Base-by-base conservation (phyloP, 2,797 vertebrate species). In the Lithobates sylvaticus region DNA sequence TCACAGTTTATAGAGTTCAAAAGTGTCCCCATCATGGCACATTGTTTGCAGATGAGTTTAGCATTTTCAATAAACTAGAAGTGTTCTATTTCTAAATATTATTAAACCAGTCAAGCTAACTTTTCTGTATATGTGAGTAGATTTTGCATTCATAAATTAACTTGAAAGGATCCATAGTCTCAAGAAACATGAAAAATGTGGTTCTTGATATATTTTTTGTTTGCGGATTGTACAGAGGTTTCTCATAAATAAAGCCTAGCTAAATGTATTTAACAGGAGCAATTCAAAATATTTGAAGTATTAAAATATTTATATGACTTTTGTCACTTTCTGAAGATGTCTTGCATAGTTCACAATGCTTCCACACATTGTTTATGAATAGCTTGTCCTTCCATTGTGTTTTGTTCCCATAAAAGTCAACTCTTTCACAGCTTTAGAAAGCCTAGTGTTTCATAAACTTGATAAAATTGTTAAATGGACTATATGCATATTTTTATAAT, bases 1-100 rank as follows among this genome's bases (percentile, higher is more conserved):
- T 81, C 79, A 72, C 50, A 16, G 69, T 81, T 73, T 81, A 72
- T 81, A 64, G 71, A 71, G 68, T 71, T 81, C 32, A 39, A 39
- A 81, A 54, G 34, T 27, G 50, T 81, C 79, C 73, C 71, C 69
- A 58, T 61, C 50, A 36, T 39, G 58, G 23, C 79, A 81, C 69
- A 26, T 26, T 81, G 21, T 54, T 71, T 71, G 47, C 29, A 61
- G 68, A 64, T 50, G 18, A 61, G 36, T 50, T 73, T 16, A 27
- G 69, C 79, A 39, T 73, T 81, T 7, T n/a, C 79, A 72, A 81
- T 81, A 81, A 81, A 58, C 79, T 72, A 50, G 54, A 73, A 81
- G 79, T 61, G 36, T 15, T 73, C 32, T 21, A 2, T 72, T 61
- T 81, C 79, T 81, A 81, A 81, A 81, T 81, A 81, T 81, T 81